Base-by-base conservation (phyloP, 2,888 invertebrate species). In the Scaptomyza caliginosa region DNA sequence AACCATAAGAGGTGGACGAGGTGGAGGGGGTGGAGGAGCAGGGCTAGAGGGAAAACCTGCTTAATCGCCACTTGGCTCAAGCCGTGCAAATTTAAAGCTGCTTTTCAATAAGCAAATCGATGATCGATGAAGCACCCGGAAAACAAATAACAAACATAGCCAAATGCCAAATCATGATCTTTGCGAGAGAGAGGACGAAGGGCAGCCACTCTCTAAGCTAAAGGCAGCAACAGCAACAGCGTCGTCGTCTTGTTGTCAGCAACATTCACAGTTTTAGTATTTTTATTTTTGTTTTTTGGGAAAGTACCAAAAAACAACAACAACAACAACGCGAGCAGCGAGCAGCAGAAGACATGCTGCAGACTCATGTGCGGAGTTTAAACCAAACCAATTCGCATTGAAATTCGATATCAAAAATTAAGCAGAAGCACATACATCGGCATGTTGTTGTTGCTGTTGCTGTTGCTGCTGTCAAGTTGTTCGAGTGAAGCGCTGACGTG, bases 381-480 rank as follows among this genome's bases (percentile, higher is more conserved):
- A 13, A 38, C 63, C 19, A 40, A 67, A 54, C 57, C 80, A 62
- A 81, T 87, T 85, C 73, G 80, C 88, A 83, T 77, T 82, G 85
- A 87, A 85, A 85, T 85, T 65, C 59, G 84, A 85, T 88, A 82
- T 82, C 74, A 72, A 85, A 83, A 85, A 69, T 77, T 67, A 82
- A 82, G 83, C 49, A 71, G 77, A 81, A 67, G 70, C 52, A 43
- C 11, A 36, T 48, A 58, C 59, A 55, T 48, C n/a, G n/a, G n/a
- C n/a, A 51, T 57, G 19, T 26, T 19, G 64, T 52, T 57, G 43
- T 30, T 57, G 49, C 36, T 49, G 48, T 57, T 60, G 56, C 32
- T 45, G 60, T 21, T 66, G 62, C 40, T 38, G 50, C 65, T 67
- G 74, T 74, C 55, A 64, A 77, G 82, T 67, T 68, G 56, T 82